These are phyloP conservation scores for Beris chalybata DNA, from an alignment of 2,888 invertebrate species.

Conservation along the genomic window DNA sequence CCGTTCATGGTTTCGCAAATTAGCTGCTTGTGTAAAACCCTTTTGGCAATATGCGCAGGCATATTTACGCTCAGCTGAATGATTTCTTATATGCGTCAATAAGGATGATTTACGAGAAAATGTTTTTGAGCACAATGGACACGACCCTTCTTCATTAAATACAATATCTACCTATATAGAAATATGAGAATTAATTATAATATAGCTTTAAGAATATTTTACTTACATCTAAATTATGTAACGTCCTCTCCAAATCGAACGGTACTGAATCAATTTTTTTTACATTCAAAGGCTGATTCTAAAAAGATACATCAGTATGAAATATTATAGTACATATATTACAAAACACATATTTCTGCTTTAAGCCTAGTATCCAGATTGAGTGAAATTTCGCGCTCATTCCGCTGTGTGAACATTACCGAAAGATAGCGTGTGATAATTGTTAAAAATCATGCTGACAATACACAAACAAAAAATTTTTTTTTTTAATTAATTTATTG, in stretches of 20 bases:
- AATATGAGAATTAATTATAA: constrained; percentile 36
- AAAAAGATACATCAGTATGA: too few species aligned
- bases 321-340: too few species aligned
- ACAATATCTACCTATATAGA: constrained; percentile 53
- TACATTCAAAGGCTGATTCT: constrained; percentile 36
- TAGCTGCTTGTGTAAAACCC: constrained; percentile 57
- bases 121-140: constrained; percentile 56
- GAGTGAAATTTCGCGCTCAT: too few species aligned
- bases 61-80: constrained; percentile 56
- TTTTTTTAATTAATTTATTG: too few species aligned
- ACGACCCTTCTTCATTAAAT: constrained; percentile 57
- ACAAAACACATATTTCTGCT: too few species aligned
- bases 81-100: constrained; percentile 57
- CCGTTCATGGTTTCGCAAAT: constrained; percentile 56
- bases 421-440: too few species aligned
- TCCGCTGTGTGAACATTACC: too few species aligned
- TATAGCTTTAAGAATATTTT: constrained; percentile 36
- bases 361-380: too few species aligned
- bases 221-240: constrained; percentile 51
- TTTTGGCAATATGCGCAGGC: constrained; percentile 56
- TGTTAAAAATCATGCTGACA: too few species aligned
- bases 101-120: constrained; percentile 56
- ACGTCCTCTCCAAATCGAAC: constrained; percentile 51
- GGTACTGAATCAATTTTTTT: constrained; percentile 43
- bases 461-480: too few species aligned